A percentile compares a stretch with the other conserved stretches of the same genome.
phyloP scores from a whole-genome alignment of 2,888 invertebrate species.

The Drosophila mayaguana region DNA sequence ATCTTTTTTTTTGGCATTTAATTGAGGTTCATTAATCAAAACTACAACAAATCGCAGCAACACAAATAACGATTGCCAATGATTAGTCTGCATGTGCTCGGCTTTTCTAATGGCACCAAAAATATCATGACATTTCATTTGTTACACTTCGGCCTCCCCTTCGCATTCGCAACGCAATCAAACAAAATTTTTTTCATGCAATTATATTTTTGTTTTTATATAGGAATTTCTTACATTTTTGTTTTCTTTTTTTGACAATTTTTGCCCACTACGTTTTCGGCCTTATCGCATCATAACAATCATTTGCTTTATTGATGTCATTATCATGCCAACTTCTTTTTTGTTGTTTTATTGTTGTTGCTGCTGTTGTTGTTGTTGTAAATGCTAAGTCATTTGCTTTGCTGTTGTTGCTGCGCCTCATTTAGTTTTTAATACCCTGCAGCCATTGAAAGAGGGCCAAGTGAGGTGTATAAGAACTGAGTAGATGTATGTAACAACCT shows the following conservation, averaged over 20 bases:
- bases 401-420: slow-evolving; percentile 54
- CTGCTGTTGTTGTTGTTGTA: slow-evolving; percentile 22
- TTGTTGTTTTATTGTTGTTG: slow-evolving; percentile 1
- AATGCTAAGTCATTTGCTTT: slow-evolving; percentile 61
- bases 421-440: slow-evolving; percentile 41
- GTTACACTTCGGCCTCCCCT: slow-evolving; percentile 2
- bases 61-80: slow-evolving; percentile 2
- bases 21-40: slow-evolving; percentile 74
- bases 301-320: slow-evolving; percentile 76
- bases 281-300: slow-evolving; percentile 70
- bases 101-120: slow-evolving; percentile 58
- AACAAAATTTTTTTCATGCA: slow-evolving; percentile 64
- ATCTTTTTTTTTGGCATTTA: slow-evolving; percentile 57
- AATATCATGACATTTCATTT: slow-evolving; percentile 67
- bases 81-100: slow-evolving; percentile 53
- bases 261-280: slow-evolving; percentile 46
- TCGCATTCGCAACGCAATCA: slow-evolving; percentile 46
- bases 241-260: slow-evolving; percentile 14
- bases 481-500: not conserved
- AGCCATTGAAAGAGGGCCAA: not conserved
- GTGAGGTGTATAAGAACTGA: not conserved
- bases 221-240: slow-evolving; percentile 10
- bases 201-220: slow-evolving; percentile 38
- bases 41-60: slow-evolving; percentile 17
- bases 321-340: slow-evolving; percentile 67